These are phyloP conservation scores for Drosophila koepferae DNA, from an alignment of 2,888 invertebrate genomes.

Conservation along the genomic window DNA sequence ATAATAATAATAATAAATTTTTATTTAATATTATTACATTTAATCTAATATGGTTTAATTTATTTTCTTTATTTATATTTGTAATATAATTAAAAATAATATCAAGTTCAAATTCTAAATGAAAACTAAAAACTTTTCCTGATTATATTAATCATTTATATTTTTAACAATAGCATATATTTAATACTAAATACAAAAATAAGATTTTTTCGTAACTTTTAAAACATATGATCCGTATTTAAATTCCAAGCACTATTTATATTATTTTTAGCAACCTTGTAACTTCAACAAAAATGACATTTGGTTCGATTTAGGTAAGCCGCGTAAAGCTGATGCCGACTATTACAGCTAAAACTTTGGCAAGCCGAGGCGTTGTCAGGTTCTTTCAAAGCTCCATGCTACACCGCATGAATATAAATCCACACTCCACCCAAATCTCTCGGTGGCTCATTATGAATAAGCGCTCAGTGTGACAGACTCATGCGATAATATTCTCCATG, in stretches of 20 bases:
- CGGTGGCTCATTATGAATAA: conserved; percentile 48
- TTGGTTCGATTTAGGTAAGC: conserved; percentile 3
- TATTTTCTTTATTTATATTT: too few relatives aligned
- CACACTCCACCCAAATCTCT: conserved; percentile 24
- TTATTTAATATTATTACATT: too few relatives aligned
- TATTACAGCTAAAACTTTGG: conserved; percentile 29
- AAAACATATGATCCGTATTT: neutral
- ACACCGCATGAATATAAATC: conserved; percentile 60
- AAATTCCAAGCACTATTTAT: neutral
- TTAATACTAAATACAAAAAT: too few relatives aligned
- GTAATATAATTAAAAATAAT: too few relatives aligned
- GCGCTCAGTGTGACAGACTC: conserved; percentile 37
- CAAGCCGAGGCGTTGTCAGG: neutral
- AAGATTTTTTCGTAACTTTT: neutral
- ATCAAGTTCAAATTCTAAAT: too few relatives aligned
- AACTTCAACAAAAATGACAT: conserved; percentile 1
- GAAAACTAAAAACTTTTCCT: too few relatives aligned
- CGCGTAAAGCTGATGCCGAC: conserved; percentile 17
- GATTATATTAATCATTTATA: too few relatives aligned
- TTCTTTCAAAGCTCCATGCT: conserved; percentile 12
- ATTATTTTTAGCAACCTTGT: neutral
- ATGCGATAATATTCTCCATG: conserved; percentile 54
- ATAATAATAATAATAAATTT: too few relatives aligned
- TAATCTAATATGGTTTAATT: too few relatives aligned
- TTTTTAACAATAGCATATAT: too few relatives aligned